Evolutionary conservation across 2,888 invertebrate genomes (phyloP).

Genomic region (Neoascia interrupta): DNA sequence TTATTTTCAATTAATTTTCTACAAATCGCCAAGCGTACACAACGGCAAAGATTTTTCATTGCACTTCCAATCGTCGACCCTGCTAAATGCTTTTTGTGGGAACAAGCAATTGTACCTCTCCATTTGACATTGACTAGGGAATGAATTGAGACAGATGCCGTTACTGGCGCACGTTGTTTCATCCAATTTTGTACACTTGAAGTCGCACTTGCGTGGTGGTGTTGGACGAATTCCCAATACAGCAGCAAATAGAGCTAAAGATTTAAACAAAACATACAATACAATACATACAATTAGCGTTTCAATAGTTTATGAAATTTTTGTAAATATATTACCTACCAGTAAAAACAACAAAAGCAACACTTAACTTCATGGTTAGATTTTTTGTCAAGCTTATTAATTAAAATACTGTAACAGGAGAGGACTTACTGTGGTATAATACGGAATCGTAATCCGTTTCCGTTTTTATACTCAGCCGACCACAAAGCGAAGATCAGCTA

Average conservation of each 20-base stretch:
- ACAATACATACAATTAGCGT: background rate
- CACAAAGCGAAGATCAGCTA: too few species aligned
- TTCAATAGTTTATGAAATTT: too few species aligned
- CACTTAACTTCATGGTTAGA: slow-evolving; percentile 11
- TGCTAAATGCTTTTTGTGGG: slow-evolving; percentile 21
- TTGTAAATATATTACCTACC: background rate
- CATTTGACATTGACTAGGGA: slow-evolving; percentile 27
- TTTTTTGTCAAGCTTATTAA: too few species aligned
- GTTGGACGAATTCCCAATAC: slow-evolving; percentile 8
- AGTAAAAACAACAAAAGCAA: background rate
- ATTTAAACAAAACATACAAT: background rate
- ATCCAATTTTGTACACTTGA: slow-evolving; percentile 10
- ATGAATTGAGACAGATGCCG: slow-evolving; percentile 32
- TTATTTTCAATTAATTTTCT: too few species aligned
- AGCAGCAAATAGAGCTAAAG: background rate
- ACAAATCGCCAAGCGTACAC: slow-evolving; percentile 35
- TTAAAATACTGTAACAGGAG: background rate
- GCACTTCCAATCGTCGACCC: slow-evolving; percentile 14
- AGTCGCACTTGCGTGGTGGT: slow-evolving; percentile 23
- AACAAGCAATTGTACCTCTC: slow-evolving; percentile 20
- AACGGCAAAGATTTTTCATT: slow-evolving; percentile 14
- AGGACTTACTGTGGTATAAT: too few species aligned
- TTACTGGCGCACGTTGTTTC: slow-evolving; percentile 26
- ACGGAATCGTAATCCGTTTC: too few species aligned
- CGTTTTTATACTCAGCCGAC: too few species aligned